phyloP scores from a whole-genome alignment of 2,888 invertebrate species.

The Liposcelis brunnea region DNA sequence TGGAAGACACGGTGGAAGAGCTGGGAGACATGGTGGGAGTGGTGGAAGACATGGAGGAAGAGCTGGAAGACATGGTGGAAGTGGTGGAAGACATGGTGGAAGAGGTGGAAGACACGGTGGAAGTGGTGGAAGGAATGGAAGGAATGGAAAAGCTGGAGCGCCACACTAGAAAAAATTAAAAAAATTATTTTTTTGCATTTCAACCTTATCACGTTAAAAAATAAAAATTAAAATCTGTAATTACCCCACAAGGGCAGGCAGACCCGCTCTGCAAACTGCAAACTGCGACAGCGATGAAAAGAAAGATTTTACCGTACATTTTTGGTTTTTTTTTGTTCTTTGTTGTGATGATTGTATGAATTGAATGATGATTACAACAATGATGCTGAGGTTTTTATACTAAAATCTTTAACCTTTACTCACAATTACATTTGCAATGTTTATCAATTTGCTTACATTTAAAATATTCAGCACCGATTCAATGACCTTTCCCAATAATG shows the following conservation, averaged over 20 bases:
- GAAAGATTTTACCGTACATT: not conserved
- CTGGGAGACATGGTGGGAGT: not conserved
- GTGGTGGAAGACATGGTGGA: not conserved
- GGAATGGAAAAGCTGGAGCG: too few species aligned
- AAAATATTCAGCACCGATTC: too few species aligned
- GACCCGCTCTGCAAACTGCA: not conserved
- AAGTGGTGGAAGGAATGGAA: not conserved
- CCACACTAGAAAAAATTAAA: not conserved
- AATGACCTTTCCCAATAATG: too few species aligned
- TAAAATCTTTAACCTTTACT: too few species aligned
- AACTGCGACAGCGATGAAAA: not conserved
- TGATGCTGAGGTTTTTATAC: too few species aligned
- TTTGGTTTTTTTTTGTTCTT: not conserved
- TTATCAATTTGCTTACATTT: too few species aligned
- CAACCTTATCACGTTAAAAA: not conserved
- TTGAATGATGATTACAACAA: too few species aligned
- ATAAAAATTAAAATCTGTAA: too few species aligned
- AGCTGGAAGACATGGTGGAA: not conserved
- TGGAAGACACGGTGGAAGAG: conserved; percentile 2
- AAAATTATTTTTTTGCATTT: not conserved
- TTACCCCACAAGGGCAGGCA: not conserved
- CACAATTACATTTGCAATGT: too few species aligned
- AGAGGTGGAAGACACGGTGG: too few species aligned
- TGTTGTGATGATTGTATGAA: too few species aligned
- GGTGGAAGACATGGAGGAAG: too few species aligned